Conservation (phyloP, 2,797 vertebrate genomes). For the Artibeus jamaicensis region DNA sequence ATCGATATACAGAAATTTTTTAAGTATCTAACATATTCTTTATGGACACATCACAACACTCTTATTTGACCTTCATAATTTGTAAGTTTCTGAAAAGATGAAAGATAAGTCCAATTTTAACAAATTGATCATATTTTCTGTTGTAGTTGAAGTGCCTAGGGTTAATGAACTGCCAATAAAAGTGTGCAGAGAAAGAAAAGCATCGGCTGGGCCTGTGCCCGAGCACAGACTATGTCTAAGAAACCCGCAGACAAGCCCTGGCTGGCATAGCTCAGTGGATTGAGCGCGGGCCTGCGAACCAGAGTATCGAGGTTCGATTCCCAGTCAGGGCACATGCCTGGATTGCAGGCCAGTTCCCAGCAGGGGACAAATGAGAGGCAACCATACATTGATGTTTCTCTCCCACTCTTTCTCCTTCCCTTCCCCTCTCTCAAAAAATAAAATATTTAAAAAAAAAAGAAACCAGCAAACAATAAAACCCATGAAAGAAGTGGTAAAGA, state of each 20-base stretch:
- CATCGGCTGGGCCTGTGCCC: not conserved
- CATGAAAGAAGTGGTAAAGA: not conserved
- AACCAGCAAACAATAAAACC: conserved; percentile 16
- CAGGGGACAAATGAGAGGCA: too few relatives aligned
- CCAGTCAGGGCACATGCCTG: too few relatives aligned
- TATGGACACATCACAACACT: not conserved
- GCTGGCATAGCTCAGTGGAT: too few relatives aligned
- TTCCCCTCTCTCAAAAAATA: too few relatives aligned
- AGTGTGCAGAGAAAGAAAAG: not conserved
- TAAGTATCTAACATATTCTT: not conserved
- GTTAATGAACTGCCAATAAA: not conserved
- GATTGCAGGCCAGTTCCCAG: too few relatives aligned
- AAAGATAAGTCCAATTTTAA: not conserved
- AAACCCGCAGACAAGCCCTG: conserved; percentile 13
- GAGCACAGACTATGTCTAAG: not conserved
- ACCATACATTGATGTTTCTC: too few relatives aligned
- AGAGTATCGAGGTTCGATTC: too few relatives aligned
- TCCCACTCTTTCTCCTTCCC: too few relatives aligned
- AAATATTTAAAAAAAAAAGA: too few relatives aligned
- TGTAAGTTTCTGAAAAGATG: not conserved
- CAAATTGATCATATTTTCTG: not conserved
- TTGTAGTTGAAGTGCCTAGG: not conserved
- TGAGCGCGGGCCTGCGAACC: too few relatives aligned
- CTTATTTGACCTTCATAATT: not conserved
- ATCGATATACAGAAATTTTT: not conserved